Evolutionary conservation across 2,888 invertebrate species (phyloP).

Genomic region (Loripinus fragilis): DNA sequence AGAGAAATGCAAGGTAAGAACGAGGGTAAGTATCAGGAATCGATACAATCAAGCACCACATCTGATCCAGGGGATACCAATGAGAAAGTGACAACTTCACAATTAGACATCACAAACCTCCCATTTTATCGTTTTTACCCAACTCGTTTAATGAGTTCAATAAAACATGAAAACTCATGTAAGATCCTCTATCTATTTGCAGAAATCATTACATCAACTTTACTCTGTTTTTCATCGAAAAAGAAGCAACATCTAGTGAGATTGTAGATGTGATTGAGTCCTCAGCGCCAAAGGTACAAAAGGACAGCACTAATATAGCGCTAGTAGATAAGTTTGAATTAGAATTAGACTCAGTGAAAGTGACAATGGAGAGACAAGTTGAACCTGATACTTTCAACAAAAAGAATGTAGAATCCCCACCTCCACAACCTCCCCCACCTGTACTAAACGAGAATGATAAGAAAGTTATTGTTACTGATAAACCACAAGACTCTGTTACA

Average conservation of each 20-base stretch:
- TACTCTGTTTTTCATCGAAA: slow-evolving; percentile 70
- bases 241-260: slow-evolving; percentile 59
- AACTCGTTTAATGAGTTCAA: too few species aligned
- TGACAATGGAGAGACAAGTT: slow-evolving; percentile 61
- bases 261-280: slow-evolving; percentile 70
- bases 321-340: slow-evolving; percentile 67
- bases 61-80: too few species aligned
- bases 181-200: slow-evolving; percentile 34
- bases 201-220: slow-evolving; percentile 69
- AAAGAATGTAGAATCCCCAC: neutral
- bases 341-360: slow-evolving; percentile 61
- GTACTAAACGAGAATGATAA: neutral
- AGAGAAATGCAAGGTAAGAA: too few species aligned
- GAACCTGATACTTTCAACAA: slow-evolving; percentile 67
- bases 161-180: too few species aligned
- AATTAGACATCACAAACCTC: too few species aligned
- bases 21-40: too few species aligned
- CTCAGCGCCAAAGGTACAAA: slow-evolving; percentile 57
- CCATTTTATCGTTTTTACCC: too few species aligned
- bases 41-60: too few species aligned
- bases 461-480: neutral
- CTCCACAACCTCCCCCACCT: neutral
- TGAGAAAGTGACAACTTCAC: too few species aligned
- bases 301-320: slow-evolving; percentile 43
- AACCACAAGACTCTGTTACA: neutral